phyloP scores from a whole-genome alignment of 2,113 vertebrate species.

The Osmerus mordax region DNA sequence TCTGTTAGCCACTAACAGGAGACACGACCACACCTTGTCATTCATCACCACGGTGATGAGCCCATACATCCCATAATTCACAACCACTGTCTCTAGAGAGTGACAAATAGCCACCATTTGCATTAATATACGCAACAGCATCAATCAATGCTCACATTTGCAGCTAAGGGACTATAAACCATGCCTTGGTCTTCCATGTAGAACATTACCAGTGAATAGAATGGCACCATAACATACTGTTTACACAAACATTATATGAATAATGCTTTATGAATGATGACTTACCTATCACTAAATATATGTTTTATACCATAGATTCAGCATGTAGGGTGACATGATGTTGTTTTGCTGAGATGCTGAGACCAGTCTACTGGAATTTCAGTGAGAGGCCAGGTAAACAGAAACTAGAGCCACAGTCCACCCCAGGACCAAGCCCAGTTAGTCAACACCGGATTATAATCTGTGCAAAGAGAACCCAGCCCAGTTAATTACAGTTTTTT shows the following conservation, averaged over 20 bases:
- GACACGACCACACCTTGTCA: slow-evolving; percentile 43
- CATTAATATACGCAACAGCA: slow-evolving; percentile 1
- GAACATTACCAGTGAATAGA: too few relatives aligned
- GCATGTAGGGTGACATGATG: too few relatives aligned
- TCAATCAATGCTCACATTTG: too few relatives aligned
- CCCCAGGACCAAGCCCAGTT: neutral
- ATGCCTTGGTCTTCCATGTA: too few relatives aligned
- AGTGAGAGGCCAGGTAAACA: neutral
- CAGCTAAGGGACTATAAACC: too few relatives aligned
- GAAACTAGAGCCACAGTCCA: neutral
- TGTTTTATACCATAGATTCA: too few relatives aligned
- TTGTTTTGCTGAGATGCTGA: neutral
- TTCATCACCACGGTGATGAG: slow-evolving; percentile 51
- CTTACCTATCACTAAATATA: too few relatives aligned
- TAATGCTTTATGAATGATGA: too few relatives aligned
- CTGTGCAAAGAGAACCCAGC: too few relatives aligned
- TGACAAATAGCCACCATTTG: slow-evolving; percentile 27
- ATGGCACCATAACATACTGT: too few relatives aligned
- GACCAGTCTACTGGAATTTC: neutral
- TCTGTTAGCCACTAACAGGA: slow-evolving; percentile 34
- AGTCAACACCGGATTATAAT: neutral
- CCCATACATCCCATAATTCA: slow-evolving; percentile 28
- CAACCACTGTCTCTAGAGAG: slow-evolving; percentile 6
- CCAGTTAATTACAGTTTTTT: neutral
- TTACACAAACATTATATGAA: too few relatives aligned